A percentile compares a stretch with the other conserved stretches of the same genome.
phyloP scores from a whole-genome alignment of 2,888 invertebrate species.

The Crematogaster levior region DNA sequence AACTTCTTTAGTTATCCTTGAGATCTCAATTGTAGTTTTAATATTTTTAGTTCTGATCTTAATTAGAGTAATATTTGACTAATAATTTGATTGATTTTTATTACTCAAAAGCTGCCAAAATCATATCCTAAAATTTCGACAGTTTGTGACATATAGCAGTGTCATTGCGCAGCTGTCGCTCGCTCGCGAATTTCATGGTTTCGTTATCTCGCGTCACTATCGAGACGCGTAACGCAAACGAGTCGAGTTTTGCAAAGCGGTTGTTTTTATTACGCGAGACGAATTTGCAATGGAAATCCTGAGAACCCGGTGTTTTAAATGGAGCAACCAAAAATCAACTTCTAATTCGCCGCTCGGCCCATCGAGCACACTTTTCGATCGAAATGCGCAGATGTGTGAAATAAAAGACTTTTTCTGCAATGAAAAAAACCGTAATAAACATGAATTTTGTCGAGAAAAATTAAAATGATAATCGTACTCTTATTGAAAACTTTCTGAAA shows the following conservation, averaged over 20 bases:
- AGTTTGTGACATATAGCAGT: not conserved
- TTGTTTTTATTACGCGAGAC: conserved; percentile 41
- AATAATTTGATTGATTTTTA: not conserved
- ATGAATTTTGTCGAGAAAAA: not conserved
- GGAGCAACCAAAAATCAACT: conserved; percentile 32
- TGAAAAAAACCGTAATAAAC: not conserved
- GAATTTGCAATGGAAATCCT: conserved; percentile 47
- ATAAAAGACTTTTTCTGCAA: not conserved
- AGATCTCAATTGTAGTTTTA: not conserved
- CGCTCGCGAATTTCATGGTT: not conserved
- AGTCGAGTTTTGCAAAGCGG: conserved; percentile 31
- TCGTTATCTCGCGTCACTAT: conserved; percentile 40
- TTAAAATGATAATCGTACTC: not conserved
- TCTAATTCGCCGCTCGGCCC: not conserved
- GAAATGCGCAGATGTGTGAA: conserved; percentile 1
- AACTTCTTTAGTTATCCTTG: too few species aligned
- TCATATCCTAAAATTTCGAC: not conserved
- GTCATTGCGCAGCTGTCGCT: conserved; percentile 25
- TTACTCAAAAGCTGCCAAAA: not conserved
- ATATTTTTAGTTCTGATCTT: not conserved
- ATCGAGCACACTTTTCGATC: conserved; percentile 7
- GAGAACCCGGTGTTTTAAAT: conserved; percentile 23
- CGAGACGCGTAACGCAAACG: conserved; percentile 11
- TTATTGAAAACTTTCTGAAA: not conserved
- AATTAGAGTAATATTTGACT: not conserved